Evolutionary conservation across 2,113 vertebrate genomes (phyloP).

Genomic region (Sceloporus tristichus): DNA sequence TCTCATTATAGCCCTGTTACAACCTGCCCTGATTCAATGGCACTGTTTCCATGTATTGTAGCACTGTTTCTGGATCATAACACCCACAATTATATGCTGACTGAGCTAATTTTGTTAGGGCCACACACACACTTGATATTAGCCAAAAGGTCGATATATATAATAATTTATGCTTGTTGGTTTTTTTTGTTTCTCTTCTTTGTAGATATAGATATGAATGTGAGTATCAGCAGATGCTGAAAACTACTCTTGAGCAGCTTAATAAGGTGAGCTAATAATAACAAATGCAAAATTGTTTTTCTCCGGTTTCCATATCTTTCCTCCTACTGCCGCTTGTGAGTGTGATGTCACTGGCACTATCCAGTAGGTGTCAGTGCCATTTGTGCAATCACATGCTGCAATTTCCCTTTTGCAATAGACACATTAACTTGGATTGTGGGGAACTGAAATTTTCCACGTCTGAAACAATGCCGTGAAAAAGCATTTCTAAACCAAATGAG

Average conservation of each 20-base stretch:
- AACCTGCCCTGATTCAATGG: too few species aligned
- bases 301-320: background rate
- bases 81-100: too few species aligned
- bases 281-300: background rate
- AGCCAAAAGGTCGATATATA: too few species aligned
- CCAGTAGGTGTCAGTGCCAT: background rate
- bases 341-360: background rate
- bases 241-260: conserved; percentile 86
- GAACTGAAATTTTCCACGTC: background rate
- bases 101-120: too few species aligned
- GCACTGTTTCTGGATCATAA: too few species aligned
- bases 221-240: conserved; percentile 89
- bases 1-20: too few species aligned
- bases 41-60: too few species aligned
- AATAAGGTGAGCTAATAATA: conserved; percentile 87
- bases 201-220: conserved; percentile 93
- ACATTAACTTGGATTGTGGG: background rate
- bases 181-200: background rate
- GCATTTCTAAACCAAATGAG: background rate
- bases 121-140: too few species aligned
- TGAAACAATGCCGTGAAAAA: background rate
- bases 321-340: too few species aligned
- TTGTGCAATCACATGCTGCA: background rate
- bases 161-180: too few species aligned
- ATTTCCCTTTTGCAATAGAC: background rate